Evolutionary conservation across 2,888 invertebrate genomes (phyloP).

Genomic region (Itoplectis maculator): DNA sequence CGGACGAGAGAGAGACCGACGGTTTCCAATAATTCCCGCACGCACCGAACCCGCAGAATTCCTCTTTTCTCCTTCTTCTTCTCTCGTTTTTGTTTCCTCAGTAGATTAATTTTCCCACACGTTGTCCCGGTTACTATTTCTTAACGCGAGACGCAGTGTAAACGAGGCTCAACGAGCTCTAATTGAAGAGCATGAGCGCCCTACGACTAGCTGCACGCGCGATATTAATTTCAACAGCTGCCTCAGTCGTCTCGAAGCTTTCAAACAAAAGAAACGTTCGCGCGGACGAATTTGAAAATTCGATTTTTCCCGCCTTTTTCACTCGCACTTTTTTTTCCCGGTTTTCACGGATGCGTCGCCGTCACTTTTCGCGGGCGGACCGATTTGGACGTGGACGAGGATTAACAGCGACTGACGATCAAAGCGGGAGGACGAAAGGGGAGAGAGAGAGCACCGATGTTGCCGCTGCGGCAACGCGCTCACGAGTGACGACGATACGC

Average conservation of each 20-base stretch:
- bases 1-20: neutral
- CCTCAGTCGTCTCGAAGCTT: too few relatives aligned
- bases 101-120: conserved; percentile 18
- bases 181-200: conserved; percentile 69
- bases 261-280: too few relatives aligned
- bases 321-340: conserved; percentile 28
- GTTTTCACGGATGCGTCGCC: too few relatives aligned
- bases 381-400: neutral
- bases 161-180: conserved; percentile 68
- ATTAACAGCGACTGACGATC: too few relatives aligned
- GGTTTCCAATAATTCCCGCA: neutral
- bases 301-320: neutral
- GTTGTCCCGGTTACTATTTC: conserved; percentile 22
- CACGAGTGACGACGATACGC: conserved; percentile 79
- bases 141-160: conserved; percentile 33
- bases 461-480: conserved; percentile 81
- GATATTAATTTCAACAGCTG: conserved; percentile 15
- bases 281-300: neutral
- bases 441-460: conserved; percentile 72
- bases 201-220: conserved; percentile 15
- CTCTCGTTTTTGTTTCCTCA: conserved; percentile 37
- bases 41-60: conserved; percentile 53
- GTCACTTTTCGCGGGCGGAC: neutral
- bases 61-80: too few relatives aligned
- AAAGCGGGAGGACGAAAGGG: too few relatives aligned